These are phyloP conservation scores for Diceros bicornis DNA, from an alignment of 2,797 vertebrate species.

Conservation along the genomic window DNA sequence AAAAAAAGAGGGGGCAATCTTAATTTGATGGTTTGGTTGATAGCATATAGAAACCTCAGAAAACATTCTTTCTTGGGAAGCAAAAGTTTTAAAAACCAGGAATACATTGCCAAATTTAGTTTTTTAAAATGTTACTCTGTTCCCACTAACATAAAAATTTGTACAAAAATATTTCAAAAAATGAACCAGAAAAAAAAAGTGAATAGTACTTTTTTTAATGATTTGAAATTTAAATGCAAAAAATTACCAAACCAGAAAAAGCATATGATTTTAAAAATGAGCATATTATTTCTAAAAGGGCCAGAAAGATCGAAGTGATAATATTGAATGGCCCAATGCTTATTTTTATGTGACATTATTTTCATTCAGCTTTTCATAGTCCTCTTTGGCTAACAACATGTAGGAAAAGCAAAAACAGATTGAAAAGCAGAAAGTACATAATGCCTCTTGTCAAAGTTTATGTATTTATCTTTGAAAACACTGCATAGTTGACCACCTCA, in stretches of 20 bases:
- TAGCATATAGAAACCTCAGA: slow-evolving; percentile 66
- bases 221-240: slow-evolving; percentile 14
- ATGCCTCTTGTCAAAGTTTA: background rate
- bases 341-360: slow-evolving; percentile 36
- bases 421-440: background rate
- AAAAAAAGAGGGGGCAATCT: background rate
- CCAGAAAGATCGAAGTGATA: background rate
- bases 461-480: background rate
- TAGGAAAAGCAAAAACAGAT: background rate
- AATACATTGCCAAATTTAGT: background rate
- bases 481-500: background rate
- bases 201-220: background rate
- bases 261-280: background rate
- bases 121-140: background rate
- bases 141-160: background rate
- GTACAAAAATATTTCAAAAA: slow-evolving; percentile 54
- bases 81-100: slow-evolving; percentile 53
- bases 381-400: background rate
- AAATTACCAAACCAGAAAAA: background rate
- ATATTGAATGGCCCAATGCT: background rate
- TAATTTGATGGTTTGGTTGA: slow-evolving; percentile 59
- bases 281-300: slow-evolving; percentile 3
- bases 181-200: slow-evolving; percentile 58
- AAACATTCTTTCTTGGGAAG: slow-evolving; percentile 66
- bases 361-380: slow-evolving; percentile 7